Conservation (phyloP, 1,140 invertebrate genomes). For the Caerostris darwini region DNA sequence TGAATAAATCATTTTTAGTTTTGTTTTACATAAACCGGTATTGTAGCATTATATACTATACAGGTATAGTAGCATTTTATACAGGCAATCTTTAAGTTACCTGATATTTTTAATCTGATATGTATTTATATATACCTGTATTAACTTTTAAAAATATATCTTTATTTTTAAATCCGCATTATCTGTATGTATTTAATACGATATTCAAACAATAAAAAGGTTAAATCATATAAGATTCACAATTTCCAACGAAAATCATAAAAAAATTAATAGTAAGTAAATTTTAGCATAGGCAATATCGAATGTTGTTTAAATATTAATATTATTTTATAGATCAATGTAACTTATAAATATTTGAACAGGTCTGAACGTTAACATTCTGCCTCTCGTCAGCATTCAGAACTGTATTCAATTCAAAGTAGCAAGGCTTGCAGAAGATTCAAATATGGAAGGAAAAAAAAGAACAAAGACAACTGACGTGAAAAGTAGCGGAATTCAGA, state of each 20-base stretch:
- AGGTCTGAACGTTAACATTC: constrained; percentile 6
- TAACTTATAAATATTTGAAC: constrained; percentile 50
- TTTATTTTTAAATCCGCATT: too few relatives aligned
- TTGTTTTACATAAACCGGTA: too few relatives aligned
- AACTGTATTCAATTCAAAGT: constrained; percentile 45
- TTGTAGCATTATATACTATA: too few relatives aligned
- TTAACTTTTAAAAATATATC: too few relatives aligned
- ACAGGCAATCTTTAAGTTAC: too few relatives aligned
- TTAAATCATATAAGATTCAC: not conserved
- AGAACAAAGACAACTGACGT: constrained; percentile 60
- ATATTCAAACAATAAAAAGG: too few relatives aligned
- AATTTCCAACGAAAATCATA: not conserved
- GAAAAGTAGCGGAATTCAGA: constrained; percentile 59
- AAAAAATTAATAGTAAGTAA: not conserved
- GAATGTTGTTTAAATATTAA: constrained; percentile 14
- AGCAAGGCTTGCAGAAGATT: constrained; percentile 44
- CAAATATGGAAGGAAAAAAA: constrained; percentile 33
- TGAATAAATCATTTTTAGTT: too few relatives aligned
- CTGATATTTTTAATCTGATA: too few relatives aligned
- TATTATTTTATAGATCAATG: constrained; percentile 19
- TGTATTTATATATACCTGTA: too few relatives aligned
- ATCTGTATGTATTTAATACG: too few relatives aligned
- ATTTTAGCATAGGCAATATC: constrained; percentile 21
- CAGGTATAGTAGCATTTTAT: too few relatives aligned
- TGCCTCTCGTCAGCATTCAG: constrained; percentile 17